phyloP scores from a whole-genome alignment of 2,888 invertebrate genomes.

The Piscicola geometra region DNA sequence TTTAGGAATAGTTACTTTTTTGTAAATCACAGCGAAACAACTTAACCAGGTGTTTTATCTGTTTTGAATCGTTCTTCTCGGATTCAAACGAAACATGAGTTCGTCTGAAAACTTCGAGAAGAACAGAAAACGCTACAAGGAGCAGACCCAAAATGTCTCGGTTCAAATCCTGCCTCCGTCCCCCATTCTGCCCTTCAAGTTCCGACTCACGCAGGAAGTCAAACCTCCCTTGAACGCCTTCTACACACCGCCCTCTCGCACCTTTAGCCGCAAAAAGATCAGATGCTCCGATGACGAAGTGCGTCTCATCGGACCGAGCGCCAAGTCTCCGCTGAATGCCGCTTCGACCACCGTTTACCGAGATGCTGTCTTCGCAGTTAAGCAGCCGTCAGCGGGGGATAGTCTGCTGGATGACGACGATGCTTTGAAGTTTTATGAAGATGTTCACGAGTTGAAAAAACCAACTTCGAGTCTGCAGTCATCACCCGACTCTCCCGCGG shows the following conservation, averaged over 20 bases:
- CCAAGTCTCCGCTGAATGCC: neutral
- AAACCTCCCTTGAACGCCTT: constrained; percentile 25
- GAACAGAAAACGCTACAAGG: neutral
- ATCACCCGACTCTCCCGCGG: neutral
- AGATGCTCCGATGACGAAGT: neutral
- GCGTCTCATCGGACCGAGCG: neutral
- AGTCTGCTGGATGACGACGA: neutral
- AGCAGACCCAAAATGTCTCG: constrained; percentile 10
- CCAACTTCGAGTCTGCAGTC: neutral
- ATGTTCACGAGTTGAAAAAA: neutral
- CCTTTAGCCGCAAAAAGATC: constrained; percentile 11
- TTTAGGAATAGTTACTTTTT: no score
- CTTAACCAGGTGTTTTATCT: no score
- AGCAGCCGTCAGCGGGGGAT: no score
- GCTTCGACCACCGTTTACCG: neutral
- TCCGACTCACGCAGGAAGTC: neutral
- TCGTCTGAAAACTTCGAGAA: no score
- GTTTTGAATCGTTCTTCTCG: no score
- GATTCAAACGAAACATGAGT: no score
- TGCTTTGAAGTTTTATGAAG: neutral
- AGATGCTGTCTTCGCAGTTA: neutral
- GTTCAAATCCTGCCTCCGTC: constrained; percentile 23
- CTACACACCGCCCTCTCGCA: constrained; percentile 24
- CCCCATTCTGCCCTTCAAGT: constrained; percentile 13
- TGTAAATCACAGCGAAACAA: no score